phyloP scores from a whole-genome alignment of 2,797 vertebrate species.

The Sebastes hubbsi region DNA sequence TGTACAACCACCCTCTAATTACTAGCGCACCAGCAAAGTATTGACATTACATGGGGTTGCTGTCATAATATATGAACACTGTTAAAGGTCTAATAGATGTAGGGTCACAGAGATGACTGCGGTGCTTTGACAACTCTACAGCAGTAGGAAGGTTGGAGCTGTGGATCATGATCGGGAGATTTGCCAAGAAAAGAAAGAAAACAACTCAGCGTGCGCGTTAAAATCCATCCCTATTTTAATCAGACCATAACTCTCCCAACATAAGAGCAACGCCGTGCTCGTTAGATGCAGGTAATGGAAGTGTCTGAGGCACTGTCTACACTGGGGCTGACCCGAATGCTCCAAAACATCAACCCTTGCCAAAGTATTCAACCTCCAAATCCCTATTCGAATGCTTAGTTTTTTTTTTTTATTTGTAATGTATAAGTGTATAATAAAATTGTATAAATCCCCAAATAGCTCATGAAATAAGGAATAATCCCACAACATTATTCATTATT shows the following conservation, averaged over 20 bases:
- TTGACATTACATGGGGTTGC: slow-evolving; percentile 65
- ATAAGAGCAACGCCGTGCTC: slow-evolving; percentile 54
- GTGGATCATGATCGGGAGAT: slow-evolving; percentile 14
- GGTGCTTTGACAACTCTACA: slow-evolving; percentile 22
- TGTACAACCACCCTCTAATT: slow-evolving; percentile 73
- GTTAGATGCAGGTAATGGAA: slow-evolving; percentile 47
- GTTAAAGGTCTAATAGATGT: slow-evolving; percentile 48
- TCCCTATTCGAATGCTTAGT: too few species aligned
- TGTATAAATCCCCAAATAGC: too few species aligned
- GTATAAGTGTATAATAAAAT: too few species aligned
- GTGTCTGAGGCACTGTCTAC: slow-evolving; percentile 15
- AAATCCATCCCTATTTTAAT: slow-evolving; percentile 50
- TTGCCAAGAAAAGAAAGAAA: slow-evolving; percentile 38
- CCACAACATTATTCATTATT: too few species aligned
- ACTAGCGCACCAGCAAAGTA: slow-evolving; percentile 60
- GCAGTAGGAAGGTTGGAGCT: neutral
- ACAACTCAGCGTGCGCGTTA: slow-evolving; percentile 38
- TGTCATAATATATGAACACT: slow-evolving; percentile 64
- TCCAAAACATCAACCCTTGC: fast-evolving
- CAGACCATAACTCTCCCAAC: slow-evolving; percentile 53
- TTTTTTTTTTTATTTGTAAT: too few species aligned
- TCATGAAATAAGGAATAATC: too few species aligned
- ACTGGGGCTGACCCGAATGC: too few species aligned
- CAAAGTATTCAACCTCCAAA: too few species aligned
- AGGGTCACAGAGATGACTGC: slow-evolving; percentile 7